Evolutionary conservation across 2,113 vertebrate genomes (phyloP).

Genomic region (Lamprologus sp.): DNA sequence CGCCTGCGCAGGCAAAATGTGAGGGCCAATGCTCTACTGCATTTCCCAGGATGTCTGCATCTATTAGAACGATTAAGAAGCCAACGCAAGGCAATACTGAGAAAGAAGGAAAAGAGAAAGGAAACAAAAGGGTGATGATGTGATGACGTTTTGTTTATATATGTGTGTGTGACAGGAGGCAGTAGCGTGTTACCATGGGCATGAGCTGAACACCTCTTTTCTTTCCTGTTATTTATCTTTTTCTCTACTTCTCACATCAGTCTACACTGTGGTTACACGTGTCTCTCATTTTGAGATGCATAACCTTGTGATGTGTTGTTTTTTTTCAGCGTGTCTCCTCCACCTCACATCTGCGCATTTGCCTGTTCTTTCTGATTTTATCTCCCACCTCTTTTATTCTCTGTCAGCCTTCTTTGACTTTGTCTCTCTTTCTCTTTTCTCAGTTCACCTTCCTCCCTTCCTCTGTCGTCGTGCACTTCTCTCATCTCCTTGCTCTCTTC

Average conservation of each 20-base stretch:
- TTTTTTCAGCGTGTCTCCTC: neutral
- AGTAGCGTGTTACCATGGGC: slow-evolving; percentile 24
- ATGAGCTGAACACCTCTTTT: slow-evolving; percentile 16
- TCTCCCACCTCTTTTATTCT: slow-evolving; percentile 7
- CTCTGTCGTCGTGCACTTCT: slow-evolving; percentile 26
- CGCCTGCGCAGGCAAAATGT: slow-evolving; percentile 64
- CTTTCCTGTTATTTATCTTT: slow-evolving; percentile 49
- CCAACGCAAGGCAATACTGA: slow-evolving; percentile 7
- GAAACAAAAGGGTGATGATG: neutral
- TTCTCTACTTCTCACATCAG: slow-evolving; percentile 55
- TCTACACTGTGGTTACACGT: slow-evolving; percentile 37
- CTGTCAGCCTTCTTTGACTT: slow-evolving; percentile 2
- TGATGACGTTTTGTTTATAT: slow-evolving; percentile 1
- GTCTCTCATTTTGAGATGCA: slow-evolving; percentile 11
- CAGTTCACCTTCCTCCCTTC: slow-evolving; percentile 19
- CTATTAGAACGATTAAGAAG: slow-evolving; percentile 33
- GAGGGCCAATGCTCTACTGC: slow-evolving; percentile 38
- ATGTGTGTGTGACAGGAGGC: slow-evolving; percentile 5
- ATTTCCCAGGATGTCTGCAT: slow-evolving; percentile 46
- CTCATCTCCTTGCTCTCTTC: slow-evolving; percentile 10
- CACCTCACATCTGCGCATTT: slow-evolving; percentile 9
- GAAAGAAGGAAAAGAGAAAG: neutral
- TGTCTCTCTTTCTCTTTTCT: slow-evolving; percentile 11
- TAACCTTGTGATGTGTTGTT: neutral
- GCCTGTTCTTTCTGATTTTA: slow-evolving; percentile 9